Evolutionary conservation across 2,797 vertebrate genomes (phyloP), one percentile per base, ranked within the genome.

Genomic region (Eulemur mongoz): DNA sequence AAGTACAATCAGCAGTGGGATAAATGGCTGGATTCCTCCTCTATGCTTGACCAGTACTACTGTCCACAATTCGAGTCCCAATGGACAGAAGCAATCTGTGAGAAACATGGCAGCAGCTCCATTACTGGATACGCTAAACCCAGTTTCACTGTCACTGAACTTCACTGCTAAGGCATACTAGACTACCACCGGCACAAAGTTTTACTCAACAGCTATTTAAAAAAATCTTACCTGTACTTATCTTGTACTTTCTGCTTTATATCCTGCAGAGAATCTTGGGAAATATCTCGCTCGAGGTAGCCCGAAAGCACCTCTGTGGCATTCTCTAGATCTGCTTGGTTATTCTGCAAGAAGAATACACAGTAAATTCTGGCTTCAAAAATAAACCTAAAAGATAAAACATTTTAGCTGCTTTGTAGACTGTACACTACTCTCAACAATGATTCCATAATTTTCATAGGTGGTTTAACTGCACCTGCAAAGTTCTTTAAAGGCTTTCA

Each of bases 211-310:
- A 95, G 59, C 9, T 45, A 52, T 54, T 81, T 0, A 67, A 78
- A 54, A 93, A 76, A 59, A 63, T 91, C 98, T 97, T 97, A 99
- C 99, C 99, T 99, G 99, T 99, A 99, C 98, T 99, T 99, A 99
- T 99, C 99, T 99, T 99, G 99, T 98, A 99, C 99, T 99, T 99
- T 99, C 99, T 99, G 99, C 98, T 99, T 99, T 98, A 99, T 99
- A 98, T 99, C 99, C 98, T 99, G 99, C 99, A 99, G 99, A 52
- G 99, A 99, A 98, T 99, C 99, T 99, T 99, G 99, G 98, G 99
- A 99, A 98, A 99, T 99, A 99, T 99, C 99, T 98, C 99, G 99
- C 98, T 99, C 99, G 97, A 99, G 99, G 99, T 99, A 99, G 98
- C 99, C 99, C 98, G 99, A 99, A 98, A 99, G 99, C 97, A 99